These are phyloP conservation scores for Dendroctonus valens DNA, from an alignment of 1,140 invertebrate genomes.

Conservation along the genomic window DNA sequence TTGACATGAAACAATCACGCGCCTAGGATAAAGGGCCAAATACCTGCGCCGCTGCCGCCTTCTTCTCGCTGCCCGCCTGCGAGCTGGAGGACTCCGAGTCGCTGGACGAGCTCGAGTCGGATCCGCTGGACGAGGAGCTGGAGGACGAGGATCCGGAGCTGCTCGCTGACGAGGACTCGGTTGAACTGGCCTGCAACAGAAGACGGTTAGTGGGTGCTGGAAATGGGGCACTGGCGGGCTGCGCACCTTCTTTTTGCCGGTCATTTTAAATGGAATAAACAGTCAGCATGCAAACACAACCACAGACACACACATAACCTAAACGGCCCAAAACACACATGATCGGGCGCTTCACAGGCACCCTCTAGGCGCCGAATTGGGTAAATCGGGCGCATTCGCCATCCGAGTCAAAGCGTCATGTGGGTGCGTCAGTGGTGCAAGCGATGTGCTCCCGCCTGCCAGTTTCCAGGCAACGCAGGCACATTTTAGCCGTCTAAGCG, in stretches of 20 bases:
- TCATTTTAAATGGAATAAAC: neutral
- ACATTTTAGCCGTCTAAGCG: too few relatives aligned
- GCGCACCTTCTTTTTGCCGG: conserved; percentile 7
- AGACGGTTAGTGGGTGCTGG: neutral
- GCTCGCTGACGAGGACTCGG: conserved; percentile 17
- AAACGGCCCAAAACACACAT: too few relatives aligned
- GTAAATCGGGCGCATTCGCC: too few relatives aligned
- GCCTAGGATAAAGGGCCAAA: neutral
- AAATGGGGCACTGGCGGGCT: neutral
- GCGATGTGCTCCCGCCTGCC: too few relatives aligned
- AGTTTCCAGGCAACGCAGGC: too few relatives aligned
- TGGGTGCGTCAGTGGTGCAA: too few relatives aligned
- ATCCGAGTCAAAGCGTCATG: too few relatives aligned
- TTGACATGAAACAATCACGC: too few relatives aligned
- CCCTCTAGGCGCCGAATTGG: too few relatives aligned
- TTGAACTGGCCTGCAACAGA: conserved; percentile 15
- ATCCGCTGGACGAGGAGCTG: conserved; percentile 21
- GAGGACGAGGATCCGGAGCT: conserved; percentile 19
- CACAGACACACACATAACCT: too few relatives aligned
- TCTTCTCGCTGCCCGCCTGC: conserved; percentile 18
- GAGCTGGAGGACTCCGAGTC: conserved; percentile 23
- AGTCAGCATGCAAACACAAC: too few relatives aligned
- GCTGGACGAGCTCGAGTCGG: conserved; percentile 25
- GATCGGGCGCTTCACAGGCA: too few relatives aligned
- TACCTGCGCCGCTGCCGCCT: conserved; percentile 17